Evolutionary conservation across 2,888 invertebrate species (phyloP), one percentile per base, ranked within the genome.

Genomic region (Parochlus steinenii): DNA sequence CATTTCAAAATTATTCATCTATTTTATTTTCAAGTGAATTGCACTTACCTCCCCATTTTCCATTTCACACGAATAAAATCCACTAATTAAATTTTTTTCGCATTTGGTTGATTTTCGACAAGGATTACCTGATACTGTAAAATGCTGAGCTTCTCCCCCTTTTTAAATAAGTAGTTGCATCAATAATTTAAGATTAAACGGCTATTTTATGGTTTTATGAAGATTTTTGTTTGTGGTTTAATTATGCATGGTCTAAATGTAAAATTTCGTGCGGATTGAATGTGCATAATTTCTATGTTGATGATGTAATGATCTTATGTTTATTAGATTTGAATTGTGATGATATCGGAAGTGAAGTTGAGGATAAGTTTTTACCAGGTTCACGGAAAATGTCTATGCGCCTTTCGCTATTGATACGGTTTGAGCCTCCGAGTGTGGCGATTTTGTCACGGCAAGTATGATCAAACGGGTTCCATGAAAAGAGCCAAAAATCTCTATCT

Each of bases 31-130:
- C n/a, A n/a, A n/a, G n/a, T n/a, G n/a, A n/a, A n/a, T n/a, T n/a
- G n/a, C n/a, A n/a, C n/a, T n/a, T n/a, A n/a, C 54, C 45, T 71
- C 74, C 1, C 67, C 64, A 0, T 74, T 74, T 43, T 83, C 83
- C 0, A 79, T 68, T 46, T 85, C 81, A 45, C 86, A 86, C 11
- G 75, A 78, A 74, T 83, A 86, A 48, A 85, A 83, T 1, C 83
- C 82, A 0, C 74, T 75, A 8, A 80, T 64, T 4, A 65, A 57
- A 52, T 85, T 82, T 54, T 75, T 73, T 17, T 72, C 70, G 46
- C 85, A 85, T 6, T 55, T 51, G 1, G 73, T 71, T 2, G 76
- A 81, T 4, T 65, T 54, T 22, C 74, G 68, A 44, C 85, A 85
- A 0, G 82, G 80, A 52, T 74, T 75, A 16, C 85, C 85, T 10